Conservation (phyloP, 2,113 vertebrate species). For the Hypomesus transpacificus region DNA sequence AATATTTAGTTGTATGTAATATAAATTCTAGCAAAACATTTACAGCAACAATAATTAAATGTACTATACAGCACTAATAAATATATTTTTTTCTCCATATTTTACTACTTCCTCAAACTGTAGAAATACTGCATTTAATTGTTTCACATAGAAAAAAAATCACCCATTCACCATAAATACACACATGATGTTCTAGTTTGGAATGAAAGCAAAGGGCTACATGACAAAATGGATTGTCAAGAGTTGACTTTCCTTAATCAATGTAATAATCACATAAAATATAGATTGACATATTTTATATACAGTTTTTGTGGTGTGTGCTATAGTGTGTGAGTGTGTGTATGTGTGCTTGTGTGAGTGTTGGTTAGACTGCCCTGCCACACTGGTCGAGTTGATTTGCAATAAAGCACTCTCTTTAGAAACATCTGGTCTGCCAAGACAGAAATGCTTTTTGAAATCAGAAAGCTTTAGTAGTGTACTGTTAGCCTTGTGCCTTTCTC, state of each 20-base stretch:
- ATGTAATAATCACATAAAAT: constrained; percentile 44
- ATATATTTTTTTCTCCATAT: constrained; percentile 36
- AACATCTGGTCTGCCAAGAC: neutral
- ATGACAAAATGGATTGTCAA: constrained; percentile 28
- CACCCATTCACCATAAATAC: constrained; percentile 54
- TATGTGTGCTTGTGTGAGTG: too few relatives aligned
- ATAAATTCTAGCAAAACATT: constrained; percentile 78
- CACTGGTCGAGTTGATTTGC: neutral
- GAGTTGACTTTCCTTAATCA: constrained; percentile 18
- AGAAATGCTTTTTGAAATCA: too few relatives aligned
- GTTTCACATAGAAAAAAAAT: constrained; percentile 60
- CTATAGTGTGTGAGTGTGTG: too few relatives aligned
- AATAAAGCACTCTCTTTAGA: constrained; percentile 38
- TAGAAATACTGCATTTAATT: constrained; percentile 60
- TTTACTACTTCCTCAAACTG: constrained; percentile 48
- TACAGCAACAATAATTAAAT: constrained; percentile 72
- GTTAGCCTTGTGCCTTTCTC: neutral
- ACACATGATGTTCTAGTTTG: constrained; percentile 34
- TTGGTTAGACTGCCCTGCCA: neutral
- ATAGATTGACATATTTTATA: constrained; percentile 45
- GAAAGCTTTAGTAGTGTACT: neutral
- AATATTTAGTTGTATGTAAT: constrained; percentile 67
- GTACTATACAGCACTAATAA: constrained; percentile 59
- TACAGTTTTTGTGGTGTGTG: constrained; percentile 31
- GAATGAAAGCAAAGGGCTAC: constrained; percentile 14